Evolutionary conservation across 2,797 vertebrate species (phyloP), one percentile per base, ranked within the genome.

Genomic region (Poeciliopsis turneri): DNA sequence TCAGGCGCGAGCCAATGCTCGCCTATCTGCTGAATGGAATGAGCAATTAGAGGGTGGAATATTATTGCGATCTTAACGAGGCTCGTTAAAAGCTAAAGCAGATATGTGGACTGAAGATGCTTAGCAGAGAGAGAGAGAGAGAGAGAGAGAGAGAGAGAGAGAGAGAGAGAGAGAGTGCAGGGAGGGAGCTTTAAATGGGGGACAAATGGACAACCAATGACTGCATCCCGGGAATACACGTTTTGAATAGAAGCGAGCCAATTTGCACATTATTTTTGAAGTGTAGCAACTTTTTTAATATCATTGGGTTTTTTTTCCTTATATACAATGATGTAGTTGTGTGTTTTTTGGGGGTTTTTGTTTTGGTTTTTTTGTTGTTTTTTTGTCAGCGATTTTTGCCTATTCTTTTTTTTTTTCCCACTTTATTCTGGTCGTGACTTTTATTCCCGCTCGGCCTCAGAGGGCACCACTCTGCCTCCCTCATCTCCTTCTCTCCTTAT

Each of bases 21-120:
- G 93, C 91, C 94, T 95, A 96, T 97, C 97, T 96, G 94, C 96
- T 97, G 96, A 97, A 97, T 96, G 96, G 96, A 97, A 96, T 96
- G 97, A 97, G 96, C 97, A 97, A 96, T 98, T 97, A 97, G 96
- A 96, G 95, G 96, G 95, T 96, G 95, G 95, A 96, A 96, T 96
- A 96, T 96, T 97, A 96, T 96, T 96, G 96, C 95, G 95, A 96
- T 97, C 96, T 97, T 97, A 96, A 96, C 96, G 94, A 97, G 95
- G 93, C 95, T 96, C 94, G 93, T 95, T 96, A 96, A 96, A 95
- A 39, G 95, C 95, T 95, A 95, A 96, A 96, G 95, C 95, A 96
- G 95, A 96, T 95, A 96, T 94, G 95, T 95, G 94, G 95, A 92
- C 91, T 90, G 92, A 92, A 95, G 94, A 95, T 91, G 91, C 91